Base-by-base conservation (phyloP, 2,888 invertebrate genomes). In the Aphrophora alni region DNA sequence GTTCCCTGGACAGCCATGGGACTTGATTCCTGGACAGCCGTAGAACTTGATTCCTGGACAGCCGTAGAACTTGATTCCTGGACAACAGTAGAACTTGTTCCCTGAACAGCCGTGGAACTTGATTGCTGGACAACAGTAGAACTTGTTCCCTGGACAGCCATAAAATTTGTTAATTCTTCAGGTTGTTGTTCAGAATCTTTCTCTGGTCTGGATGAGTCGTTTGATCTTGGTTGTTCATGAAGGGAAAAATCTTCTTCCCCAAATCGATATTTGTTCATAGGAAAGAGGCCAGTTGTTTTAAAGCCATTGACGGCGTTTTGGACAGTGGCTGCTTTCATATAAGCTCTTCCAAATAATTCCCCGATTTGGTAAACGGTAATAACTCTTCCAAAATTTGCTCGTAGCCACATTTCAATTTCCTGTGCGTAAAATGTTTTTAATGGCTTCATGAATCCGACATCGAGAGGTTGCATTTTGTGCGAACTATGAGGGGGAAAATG, bases 281-380 rank as follows among this genome's bases (percentile, higher is more conserved):
- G 14, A 68, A 14, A 68, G 24, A 68, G 4, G 14, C 68, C 68
- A 68, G 25, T 25, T 26, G 17, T 75, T 75, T 70, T 76, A 77
- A 86, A 86, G 7, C 85, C 85, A 71, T 84, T 84, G 4, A 21
- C 12, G 68, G 68, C n/a, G 12, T 84, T 84, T 71, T 84, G 84
- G 14, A 80, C 83, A 38, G 85, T 85, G 76, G 83, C 84, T 17
- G 77, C 80, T 83, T 86, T 86, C 71, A 85, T 33, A 82, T 86
- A 87, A 24, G 84, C 84, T 77, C 82, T 81, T 78, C 84, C 84
- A 75, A 86, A 84, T 69, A 85, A 21, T 70, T 70, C 70, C 10
- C 77, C 75, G 17, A 76, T 68, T 59, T 51, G 51, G 59, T 82
- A 83, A 80, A 84, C 80, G 28, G 73, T 84, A 4, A 85, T 70